Evolutionary conservation across 2,888 invertebrate species (phyloP), one percentile per base, ranked within the genome.

Genomic region (Acleris laterana): DNA sequence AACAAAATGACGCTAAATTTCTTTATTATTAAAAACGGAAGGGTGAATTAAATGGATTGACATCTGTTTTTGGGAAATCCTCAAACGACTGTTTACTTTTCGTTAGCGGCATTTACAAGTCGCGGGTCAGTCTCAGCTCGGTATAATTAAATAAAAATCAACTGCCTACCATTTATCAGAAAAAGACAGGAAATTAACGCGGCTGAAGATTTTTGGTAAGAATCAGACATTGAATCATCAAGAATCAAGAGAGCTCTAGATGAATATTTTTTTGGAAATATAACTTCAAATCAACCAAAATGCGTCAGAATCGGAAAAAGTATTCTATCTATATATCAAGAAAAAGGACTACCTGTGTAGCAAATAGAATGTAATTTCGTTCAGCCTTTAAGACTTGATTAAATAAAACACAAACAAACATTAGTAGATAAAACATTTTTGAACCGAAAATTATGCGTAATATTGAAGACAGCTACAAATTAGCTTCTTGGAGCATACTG

Each of bases 101-200:
- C 76, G 77, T 78, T 77, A 76, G 72, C 68, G 63, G 71, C 72
- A 73, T 77, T 78, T 72, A 74, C 74, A 74, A 75, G 72, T 74
- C 71, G 52, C 68, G 49, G 70, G 69, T 59, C 72, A 72, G 69
- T 68, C n/a, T 59, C 66, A 68, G 25, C 25, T 32, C 48, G 71
- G 69, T 71, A 68, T 63, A 71, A 51, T 68, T 61, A 64, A 46
- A 66, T 66, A 57, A 62, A 17, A n/a, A 38, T 56, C 17, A 60
- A 65, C 46, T 48, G 25, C 20, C 49, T 25, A 44, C 38, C 16
- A 11, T 59, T 58, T 53, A 61, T 50, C 2, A 17, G 28, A 55
- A 50, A 50, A 4, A 64, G 52, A 42, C 48, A 53, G 17, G 28
- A 60, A 60, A 44, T n/a, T 25, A 25, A 46, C 42, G 52, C 19